Evolutionary conservation across 2,888 invertebrate species (phyloP), one percentile per base, ranked within the genome.

Genomic region (Eupithecia insigniata): DNA sequence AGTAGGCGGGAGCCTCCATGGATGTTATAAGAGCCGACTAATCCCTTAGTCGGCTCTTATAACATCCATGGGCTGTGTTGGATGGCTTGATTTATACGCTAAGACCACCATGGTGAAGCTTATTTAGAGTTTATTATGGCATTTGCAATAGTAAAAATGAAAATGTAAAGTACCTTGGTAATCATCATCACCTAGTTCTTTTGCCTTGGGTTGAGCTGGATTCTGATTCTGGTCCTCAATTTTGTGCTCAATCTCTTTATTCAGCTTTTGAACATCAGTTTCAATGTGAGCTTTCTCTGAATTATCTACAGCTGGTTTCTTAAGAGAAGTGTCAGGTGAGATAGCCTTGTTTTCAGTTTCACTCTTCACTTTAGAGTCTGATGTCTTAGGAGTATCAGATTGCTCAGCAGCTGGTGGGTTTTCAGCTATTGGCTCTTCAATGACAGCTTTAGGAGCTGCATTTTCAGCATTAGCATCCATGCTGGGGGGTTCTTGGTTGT

Each of bases 81-180:
- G 18, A 7, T 18, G 43, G 43, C 43, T 43, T 7, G 14, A 39
- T 39, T n/a, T 7, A n/a, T 43, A n/a, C 1, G 5, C 5, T n/a
- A 8, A 46, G 46, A 10, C 22, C 8, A 0, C 22, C 22, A 51
- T 22, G 10, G 1, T 51, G 22, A 51, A 51, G 51, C 10, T 51
- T 51, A 51, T 22, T 22, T 22, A 51, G 22, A 51, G 22, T 51
- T 51, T 51, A 51, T 22, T 22, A 10, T 51, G 18, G 30, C 28
- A 7, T 18, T 2, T 60, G 26, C 16, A 60, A 18, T 7, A 30
- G 5, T 58, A 60, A 28, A 28, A 60, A 30, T 16, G 8, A n/a
- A 30, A 60, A 28, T 16, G 5, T 60, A 30, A 5, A 60, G 60
- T 76, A 83, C 84, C 83, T 79, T 70, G 78, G 71, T 86, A 86